Evolutionary conservation across 2,113 vertebrate species (phyloP).

Genomic region (Egretta garzetta): DNA sequence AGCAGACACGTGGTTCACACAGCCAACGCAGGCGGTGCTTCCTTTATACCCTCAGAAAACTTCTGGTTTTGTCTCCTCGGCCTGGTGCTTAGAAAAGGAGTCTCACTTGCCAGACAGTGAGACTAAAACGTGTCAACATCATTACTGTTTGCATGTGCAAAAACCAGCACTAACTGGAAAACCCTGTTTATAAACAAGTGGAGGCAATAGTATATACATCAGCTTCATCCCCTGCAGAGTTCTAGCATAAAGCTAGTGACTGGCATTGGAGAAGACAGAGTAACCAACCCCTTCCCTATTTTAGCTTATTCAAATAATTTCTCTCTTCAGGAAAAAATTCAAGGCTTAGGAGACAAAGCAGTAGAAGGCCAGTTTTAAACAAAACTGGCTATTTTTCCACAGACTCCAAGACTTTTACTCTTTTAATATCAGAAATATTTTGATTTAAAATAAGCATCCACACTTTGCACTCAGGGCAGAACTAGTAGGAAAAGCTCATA

Average conservation of each 20-base stretch:
- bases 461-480: neutral
- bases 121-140: neutral
- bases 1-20: neutral
- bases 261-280: neutral
- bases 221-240: neutral
- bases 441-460: neutral
- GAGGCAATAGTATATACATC: neutral
- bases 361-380: neutral
- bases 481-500: neutral
- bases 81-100: neutral
- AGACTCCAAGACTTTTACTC: neutral
- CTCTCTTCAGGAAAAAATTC: neutral
- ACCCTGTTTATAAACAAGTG: neutral
- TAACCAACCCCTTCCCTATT: neutral
- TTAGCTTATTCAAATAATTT: neutral
- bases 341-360: neutral
- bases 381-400: neutral
- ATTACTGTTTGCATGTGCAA: neutral
- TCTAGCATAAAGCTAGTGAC: neutral
- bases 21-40: neutral
- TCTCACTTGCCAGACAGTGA: neutral
- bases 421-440: neutral
- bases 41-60: neutral
- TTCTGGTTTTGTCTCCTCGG: neutral
- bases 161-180: slow-evolving; percentile 14